Percentiles rank a stretch among this genome's conserved stretches.
Evolutionary conservation across 1,140 invertebrate species (phyloP).

Genomic region (Drosophila varians): DNA sequence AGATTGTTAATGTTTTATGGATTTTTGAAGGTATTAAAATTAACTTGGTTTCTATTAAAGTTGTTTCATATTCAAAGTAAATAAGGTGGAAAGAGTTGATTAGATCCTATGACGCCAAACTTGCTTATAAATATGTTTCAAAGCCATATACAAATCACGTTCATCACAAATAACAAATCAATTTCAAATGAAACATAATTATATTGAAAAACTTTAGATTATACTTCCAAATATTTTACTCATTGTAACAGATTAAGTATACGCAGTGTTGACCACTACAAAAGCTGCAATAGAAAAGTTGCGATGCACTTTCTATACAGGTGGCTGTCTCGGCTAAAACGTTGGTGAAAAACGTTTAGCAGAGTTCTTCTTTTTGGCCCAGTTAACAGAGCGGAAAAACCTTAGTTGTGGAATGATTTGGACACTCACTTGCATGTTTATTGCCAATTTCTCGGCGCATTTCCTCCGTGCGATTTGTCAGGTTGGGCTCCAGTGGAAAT

Average conservation of each 20-base stretch:
- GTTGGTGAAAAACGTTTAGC: constrained; percentile 52
- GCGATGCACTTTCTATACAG: constrained; percentile 6
- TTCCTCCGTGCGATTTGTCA: constrained; percentile 77
- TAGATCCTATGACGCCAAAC: no score
- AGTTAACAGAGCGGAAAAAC: background rate
- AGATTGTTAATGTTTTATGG: background rate
- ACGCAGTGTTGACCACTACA: constrained; percentile 8
- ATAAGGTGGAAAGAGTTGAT: no score
- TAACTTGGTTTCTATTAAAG: background rate
- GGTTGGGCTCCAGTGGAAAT: constrained; percentile 63
- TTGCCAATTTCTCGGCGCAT: constrained; percentile 84
- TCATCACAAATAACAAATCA: no score
- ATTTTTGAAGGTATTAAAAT: no score
- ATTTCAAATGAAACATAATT: no score
- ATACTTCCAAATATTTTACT: background rate
- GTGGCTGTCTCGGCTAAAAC: constrained; percentile 42
- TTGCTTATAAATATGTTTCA: no score
- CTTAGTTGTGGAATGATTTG: background rate
- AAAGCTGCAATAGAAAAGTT: constrained; percentile 23
- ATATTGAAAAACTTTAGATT: no score
- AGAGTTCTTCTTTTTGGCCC: background rate
- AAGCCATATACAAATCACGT: no score
- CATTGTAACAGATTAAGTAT: background rate
- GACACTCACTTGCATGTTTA: constrained; percentile 84
- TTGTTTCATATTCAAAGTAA: background rate